Percentiles rank a stretch among this genome's conserved stretches.
Conservation (phyloP, 2,797 vertebrate genomes). For the Darevskia mixta region DNA sequence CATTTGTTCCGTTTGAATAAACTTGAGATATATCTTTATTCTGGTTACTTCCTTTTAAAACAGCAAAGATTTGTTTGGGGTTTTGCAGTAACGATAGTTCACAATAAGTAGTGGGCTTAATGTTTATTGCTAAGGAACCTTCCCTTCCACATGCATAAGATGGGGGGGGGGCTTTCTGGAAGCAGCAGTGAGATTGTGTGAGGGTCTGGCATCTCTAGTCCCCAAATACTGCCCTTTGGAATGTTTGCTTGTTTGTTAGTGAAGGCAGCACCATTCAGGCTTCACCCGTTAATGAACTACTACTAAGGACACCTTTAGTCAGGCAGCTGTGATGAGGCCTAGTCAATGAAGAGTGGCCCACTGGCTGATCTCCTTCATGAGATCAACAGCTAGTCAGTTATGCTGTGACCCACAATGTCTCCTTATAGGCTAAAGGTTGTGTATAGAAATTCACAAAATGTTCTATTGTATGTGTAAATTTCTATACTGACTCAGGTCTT, state of each 20-base stretch:
- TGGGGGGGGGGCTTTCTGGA: not conserved
- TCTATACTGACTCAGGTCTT: not conserved
- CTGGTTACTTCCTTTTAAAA: conserved; percentile 18
- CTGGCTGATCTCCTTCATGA: not conserved
- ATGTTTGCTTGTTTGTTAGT: not conserved
- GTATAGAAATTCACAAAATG: not conserved
- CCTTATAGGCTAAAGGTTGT: not conserved
- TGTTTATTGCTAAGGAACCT: not conserved
- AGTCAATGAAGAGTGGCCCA: not conserved
- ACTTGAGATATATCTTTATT: conserved; percentile 4
- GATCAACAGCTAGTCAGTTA: not conserved
- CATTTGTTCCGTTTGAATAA: conserved; percentile 40
- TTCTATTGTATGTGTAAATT: not conserved
- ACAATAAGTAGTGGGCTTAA: not conserved
- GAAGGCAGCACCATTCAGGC: not conserved
- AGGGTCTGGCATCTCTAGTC: not conserved
- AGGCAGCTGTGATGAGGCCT: not conserved
- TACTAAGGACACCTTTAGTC: not conserved
- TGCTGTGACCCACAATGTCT: not conserved
- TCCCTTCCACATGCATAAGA: not conserved
- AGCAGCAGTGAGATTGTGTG: not conserved
- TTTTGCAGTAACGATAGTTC: not conserved
- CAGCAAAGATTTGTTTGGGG: not conserved
- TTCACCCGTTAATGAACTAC: not conserved
- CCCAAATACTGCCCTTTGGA: not conserved